phyloP scores from a whole-genome alignment of 2,113 vertebrate species.

The Gambusia holbrooki region DNA sequence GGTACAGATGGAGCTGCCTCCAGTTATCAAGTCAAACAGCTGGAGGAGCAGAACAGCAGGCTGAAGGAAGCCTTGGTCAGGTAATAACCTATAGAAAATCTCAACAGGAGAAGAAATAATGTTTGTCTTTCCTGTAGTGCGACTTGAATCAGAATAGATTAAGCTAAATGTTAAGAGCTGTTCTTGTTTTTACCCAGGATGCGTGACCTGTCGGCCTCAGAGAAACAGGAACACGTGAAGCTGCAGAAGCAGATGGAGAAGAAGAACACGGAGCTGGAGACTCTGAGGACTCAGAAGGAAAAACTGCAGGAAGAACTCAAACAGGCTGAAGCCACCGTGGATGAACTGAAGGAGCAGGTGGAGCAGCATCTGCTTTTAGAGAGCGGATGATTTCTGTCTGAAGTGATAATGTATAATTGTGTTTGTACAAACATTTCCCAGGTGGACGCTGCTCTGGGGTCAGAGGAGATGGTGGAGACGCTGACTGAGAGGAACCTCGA shows the following conservation, averaged over 20 bases:
- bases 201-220: slow-evolving; percentile 92
- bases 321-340: slow-evolving; percentile 89
- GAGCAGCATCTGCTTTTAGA: background rate
- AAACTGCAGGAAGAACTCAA: slow-evolving; percentile 91
- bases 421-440: slow-evolving; percentile 50
- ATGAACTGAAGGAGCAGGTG: slow-evolving; percentile 98
- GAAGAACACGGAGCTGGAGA: slow-evolving; percentile 92
- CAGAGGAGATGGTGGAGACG: slow-evolving; percentile 98
- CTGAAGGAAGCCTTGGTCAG: slow-evolving; percentile 96
- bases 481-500: slow-evolving; percentile 95
- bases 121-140: background rate
- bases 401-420: background rate
- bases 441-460: slow-evolving; percentile 96
- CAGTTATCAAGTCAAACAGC: slow-evolving; percentile 95
- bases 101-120: background rate
- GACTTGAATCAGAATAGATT: background rate
- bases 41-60: slow-evolving; percentile 92
- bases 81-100: slow-evolving; percentile 69
- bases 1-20: slow-evolving; percentile 88
- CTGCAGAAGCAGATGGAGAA: slow-evolving; percentile 98
- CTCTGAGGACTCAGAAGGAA: slow-evolving; percentile 90
- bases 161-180: background rate
- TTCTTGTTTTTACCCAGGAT: slow-evolving; percentile 80
- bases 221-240: slow-evolving; percentile 96
- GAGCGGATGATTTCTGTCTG: background rate